Evolutionary conservation across 2,113 vertebrate genomes (phyloP), one percentile per base, ranked within the genome.

Genomic region (Zosterops borbonicus): DNA sequence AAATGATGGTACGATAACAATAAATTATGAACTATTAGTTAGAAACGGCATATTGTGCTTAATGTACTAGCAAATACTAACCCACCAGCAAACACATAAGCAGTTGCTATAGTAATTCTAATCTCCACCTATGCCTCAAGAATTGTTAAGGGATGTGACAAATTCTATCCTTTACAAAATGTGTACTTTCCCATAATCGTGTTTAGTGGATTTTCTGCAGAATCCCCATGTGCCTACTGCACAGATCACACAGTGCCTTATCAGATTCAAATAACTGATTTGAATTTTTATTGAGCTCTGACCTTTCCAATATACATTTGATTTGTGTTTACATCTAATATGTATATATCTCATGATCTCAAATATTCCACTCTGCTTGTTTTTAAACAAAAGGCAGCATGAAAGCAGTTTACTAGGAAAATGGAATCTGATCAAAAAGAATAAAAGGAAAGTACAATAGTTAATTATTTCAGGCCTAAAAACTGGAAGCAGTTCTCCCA

Each of bases 51-150:
- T 65, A 86, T 76, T 62, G 70, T 84, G 58, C 39, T 88, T 83
- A 92, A 95, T 50, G 71, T 68, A 55, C 50, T 60, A 88, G 82
- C 21, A 92, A 88, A 83, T 59, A 65, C 52, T 86, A 63, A 96
- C 56, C 31, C 77, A 93, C 37, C 64, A 86, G 67, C 64, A 94
- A 89, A 83, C 19, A 67, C 20, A 69, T 33, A 22, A 83, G 90
- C 50, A 86, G 92, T 96, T 95, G 92, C 94, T 93, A 95, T 83
- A 96, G 95, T 81, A 93, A 96, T 95, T 90, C 52, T 47, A 77
- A 59, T 83, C 71, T 92, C 64, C 28, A 74, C 35, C 71, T 67
- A 49, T 86, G 71, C 37, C 35, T 93, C 92, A 83, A 74, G 60
- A 88, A 88, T 83, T 76, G 46, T 59, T 91, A 88, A 86, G 56